Percentiles rank a stretch among this genome's conserved stretches.
phyloP scores from a whole-genome alignment of 1,140 invertebrate species.

The Pachyrhynchus sulphureomaculatus region DNA sequence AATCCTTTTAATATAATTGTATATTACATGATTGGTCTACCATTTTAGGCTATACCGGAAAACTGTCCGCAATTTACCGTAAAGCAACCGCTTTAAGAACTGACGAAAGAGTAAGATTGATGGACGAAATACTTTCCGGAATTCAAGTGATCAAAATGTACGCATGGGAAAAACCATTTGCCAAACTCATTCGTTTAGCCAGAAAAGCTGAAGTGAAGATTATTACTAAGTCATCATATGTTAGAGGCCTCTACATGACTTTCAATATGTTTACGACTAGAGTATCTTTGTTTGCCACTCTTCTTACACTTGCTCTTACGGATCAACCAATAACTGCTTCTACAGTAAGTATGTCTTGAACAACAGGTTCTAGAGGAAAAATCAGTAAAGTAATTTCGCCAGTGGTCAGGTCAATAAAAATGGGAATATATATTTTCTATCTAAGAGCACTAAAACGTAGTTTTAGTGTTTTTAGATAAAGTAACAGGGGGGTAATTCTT shows the following conservation, averaged over 20 bases:
- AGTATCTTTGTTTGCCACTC: constrained; percentile 64
- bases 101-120: constrained; percentile 73
- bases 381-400: background rate
- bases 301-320: constrained; percentile 61
- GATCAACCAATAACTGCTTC: constrained; percentile 59
- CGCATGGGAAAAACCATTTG: constrained; percentile 74
- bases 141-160: constrained; percentile 82
- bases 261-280: constrained; percentile 71
- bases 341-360: constrained; percentile 50
- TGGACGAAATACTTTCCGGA: constrained; percentile 76
- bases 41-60: constrained; percentile 24
- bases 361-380: background rate
- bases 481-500: no score
- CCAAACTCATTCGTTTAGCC: constrained; percentile 59
- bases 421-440: no score
- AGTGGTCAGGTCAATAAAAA: no score
- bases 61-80: constrained; percentile 62
- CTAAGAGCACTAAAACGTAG: no score
- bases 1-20: no score
- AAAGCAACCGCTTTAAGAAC: constrained; percentile 66
- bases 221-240: constrained; percentile 65
- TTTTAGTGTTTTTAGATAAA: no score
- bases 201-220: constrained; percentile 62
- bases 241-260: constrained; percentile 72
- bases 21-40: no score